Percentiles rank a stretch among this genome's conserved stretches.
Evolutionary conservation across 2,797 vertebrate genomes (phyloP).

Genomic region (Helicolenus hilgendorfi): DNA sequence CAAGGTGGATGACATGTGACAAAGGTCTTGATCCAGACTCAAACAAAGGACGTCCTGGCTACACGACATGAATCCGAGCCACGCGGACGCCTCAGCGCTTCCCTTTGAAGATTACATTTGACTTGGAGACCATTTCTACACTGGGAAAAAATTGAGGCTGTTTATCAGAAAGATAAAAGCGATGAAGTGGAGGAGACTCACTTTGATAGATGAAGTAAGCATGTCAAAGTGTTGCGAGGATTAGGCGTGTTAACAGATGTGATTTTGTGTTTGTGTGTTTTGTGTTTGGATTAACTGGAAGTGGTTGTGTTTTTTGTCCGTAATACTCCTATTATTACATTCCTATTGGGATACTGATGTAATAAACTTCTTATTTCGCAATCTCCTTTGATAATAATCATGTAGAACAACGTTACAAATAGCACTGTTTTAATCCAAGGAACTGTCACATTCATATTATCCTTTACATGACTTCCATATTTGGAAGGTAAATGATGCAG

Average conservation of each 20-base stretch:
- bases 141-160: conserved; percentile 11
- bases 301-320: background rate
- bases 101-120: conserved; percentile 73
- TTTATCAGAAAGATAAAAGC: conserved; percentile 66
- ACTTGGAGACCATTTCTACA: conserved; percentile 42
- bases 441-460: background rate
- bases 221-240: conserved; percentile 30
- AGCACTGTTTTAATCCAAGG: background rate
- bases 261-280: background rate
- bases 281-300: background rate
- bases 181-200: conserved; percentile 9
- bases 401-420: background rate
- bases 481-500: too few species aligned
- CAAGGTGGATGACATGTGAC: conserved; percentile 15
- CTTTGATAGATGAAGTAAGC: conserved; percentile 64
- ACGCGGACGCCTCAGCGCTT: conserved; percentile 37
- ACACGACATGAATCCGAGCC: conserved; percentile 12
- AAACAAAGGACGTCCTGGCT: conserved; percentile 41
- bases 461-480: background rate
- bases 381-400: background rate
- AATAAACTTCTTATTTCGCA: background rate
- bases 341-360: background rate
- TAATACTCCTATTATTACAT: background rate
- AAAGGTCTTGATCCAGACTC: conserved; percentile 43
- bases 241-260: conserved; percentile 16